Evolutionary conservation across 2,888 invertebrate species (phyloP).

Genomic region (Catocala fraxini): DNA sequence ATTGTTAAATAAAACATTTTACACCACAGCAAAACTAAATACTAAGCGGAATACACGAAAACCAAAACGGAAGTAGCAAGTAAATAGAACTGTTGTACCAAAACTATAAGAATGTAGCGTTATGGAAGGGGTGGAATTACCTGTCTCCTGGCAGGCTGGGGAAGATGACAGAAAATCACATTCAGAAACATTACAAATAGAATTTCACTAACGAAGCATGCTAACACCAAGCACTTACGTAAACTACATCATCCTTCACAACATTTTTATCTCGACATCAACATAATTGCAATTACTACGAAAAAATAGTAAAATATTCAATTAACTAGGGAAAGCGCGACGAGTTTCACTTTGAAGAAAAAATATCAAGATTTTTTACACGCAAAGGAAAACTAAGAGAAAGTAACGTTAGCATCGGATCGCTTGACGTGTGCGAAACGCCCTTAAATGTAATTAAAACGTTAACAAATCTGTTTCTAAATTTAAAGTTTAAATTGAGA

Average conservation of each 20-base stretch:
- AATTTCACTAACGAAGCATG: slow-evolving; percentile 81
- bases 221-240: slow-evolving; percentile 62
- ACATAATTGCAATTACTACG: slow-evolving; percentile 77
- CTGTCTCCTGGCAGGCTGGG: slow-evolving; percentile 88
- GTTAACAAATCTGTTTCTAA: slow-evolving; percentile 5
- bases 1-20: slow-evolving; percentile 5
- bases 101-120: slow-evolving; percentile 49
- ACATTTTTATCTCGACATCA: slow-evolving; percentile 64
- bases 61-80: slow-evolving; percentile 42
- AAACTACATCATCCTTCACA: slow-evolving; percentile 65
- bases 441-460: slow-evolving; percentile 45
- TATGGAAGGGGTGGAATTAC: slow-evolving; percentile 69
- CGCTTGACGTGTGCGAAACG: slow-evolving; percentile 54
- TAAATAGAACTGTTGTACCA: slow-evolving; percentile 32
- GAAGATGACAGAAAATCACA: slow-evolving; percentile 87
- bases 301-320: slow-evolving; percentile 79
- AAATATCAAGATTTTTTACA: slow-evolving; percentile 85
- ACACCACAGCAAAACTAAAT: slow-evolving; percentile 19
- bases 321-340: slow-evolving; percentile 82
- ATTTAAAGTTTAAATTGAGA: slow-evolving; percentile 2
- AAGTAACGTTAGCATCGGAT: slow-evolving; percentile 59
- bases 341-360: slow-evolving; percentile 80
- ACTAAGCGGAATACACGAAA: slow-evolving; percentile 41
- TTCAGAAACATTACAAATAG: slow-evolving; percentile 85
- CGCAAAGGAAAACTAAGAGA: slow-evolving; percentile 81